Evolutionary conservation across 1,140 invertebrate species (phyloP).

Genomic region (Aphis gossypii): DNA sequence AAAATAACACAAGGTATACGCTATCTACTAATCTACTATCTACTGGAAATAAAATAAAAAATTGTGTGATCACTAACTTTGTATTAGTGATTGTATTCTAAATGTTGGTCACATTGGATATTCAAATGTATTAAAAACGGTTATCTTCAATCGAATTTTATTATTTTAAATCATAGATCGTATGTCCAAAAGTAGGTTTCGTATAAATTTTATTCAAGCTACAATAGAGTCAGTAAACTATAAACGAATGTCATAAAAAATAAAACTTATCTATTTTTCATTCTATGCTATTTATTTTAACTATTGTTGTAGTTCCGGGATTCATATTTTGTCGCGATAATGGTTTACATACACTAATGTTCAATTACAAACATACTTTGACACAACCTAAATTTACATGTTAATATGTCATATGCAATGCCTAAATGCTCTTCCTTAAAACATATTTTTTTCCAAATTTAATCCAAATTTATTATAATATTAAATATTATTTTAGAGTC

Average conservation of each 20-base stretch:
- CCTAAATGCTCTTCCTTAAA: not conserved
- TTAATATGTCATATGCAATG: not conserved
- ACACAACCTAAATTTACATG: not conserved
- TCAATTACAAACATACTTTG: not conserved
- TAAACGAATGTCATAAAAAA: no score
- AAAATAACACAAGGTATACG: no score
- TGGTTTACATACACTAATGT: not conserved
- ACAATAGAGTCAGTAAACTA: no score
- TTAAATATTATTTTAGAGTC: conserved; percentile 36
- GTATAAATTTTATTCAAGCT: no score
- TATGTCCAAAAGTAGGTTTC: no score
- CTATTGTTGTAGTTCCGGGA: no score
- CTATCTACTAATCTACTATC: no score
- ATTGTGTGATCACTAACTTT: no score
- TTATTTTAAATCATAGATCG: not conserved
- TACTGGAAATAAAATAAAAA: no score
- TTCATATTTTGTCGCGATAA: not conserved
- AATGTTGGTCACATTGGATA: not conserved
- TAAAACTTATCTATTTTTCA: no score
- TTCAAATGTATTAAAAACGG: no score
- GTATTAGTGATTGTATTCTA: not conserved
- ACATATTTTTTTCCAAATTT: not conserved
- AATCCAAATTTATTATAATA: not conserved
- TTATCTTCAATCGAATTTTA: not conserved
- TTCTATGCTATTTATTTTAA: no score